phyloP scores from a whole-genome alignment of 2,888 invertebrate species.

The Pemphredon lugubris region DNA sequence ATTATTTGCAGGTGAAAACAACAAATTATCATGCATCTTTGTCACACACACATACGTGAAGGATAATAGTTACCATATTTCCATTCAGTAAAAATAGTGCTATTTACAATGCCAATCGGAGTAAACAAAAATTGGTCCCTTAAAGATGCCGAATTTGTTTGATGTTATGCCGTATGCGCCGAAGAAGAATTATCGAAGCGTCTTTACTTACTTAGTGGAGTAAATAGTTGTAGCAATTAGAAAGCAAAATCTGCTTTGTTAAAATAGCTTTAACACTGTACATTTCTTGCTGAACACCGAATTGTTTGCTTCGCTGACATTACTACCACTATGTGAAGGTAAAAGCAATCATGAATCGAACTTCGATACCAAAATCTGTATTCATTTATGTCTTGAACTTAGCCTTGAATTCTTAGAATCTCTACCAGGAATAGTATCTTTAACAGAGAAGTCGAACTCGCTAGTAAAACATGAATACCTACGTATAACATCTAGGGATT shows the following conservation, averaged over 20 bases:
- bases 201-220: slow-evolving; percentile 32
- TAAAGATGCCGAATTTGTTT: no score
- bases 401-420: slow-evolving; percentile 17
- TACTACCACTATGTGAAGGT: slow-evolving; percentile 8
- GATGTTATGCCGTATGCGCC: not conserved
- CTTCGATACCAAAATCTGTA: slow-evolving; percentile 36
- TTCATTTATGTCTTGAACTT: slow-evolving; percentile 31
- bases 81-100: not conserved
- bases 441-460: not conserved
- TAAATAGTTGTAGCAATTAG: slow-evolving; percentile 8
- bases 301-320: slow-evolving; percentile 10
- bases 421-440: slow-evolving; percentile 27
- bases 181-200: slow-evolving; percentile 8
- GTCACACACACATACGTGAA: no score
- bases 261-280: slow-evolving; percentile 4
- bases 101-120: slow-evolving; percentile 4
- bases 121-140: no score
- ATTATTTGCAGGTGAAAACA: not conserved
- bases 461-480: not conserved
- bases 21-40: not conserved
- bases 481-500: no score
- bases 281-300: slow-evolving; percentile 29
- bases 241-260: slow-evolving; percentile 25
- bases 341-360: slow-evolving; percentile 29
- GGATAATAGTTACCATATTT: not conserved